Evolutionary conservation across 2,888 invertebrate species (phyloP).

Genomic region (Lydus trimaculatus): DNA sequence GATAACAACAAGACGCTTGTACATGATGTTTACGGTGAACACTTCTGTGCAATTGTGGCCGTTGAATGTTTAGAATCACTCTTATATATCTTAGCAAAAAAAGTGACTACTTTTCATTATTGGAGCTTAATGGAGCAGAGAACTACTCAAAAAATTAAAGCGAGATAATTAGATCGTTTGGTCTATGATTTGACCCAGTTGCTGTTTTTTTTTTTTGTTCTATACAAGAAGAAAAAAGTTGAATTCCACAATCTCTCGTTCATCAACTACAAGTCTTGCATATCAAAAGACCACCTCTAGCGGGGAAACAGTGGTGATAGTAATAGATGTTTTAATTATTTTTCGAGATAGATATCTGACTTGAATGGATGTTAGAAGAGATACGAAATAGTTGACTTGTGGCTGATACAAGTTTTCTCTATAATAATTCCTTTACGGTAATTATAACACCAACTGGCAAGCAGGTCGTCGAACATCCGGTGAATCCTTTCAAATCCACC

Average conservation of each 20-base stretch:
- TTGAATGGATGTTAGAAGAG: slow-evolving; percentile 56
- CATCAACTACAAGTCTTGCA: slow-evolving; percentile 34
- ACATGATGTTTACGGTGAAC: slow-evolving; percentile 49
- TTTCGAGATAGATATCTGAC: slow-evolving; percentile 51
- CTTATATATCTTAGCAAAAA: slow-evolving; percentile 34
- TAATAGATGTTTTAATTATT: no score
- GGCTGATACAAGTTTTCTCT: background rate
- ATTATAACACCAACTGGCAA: slow-evolving; percentile 19
- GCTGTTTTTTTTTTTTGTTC: background rate
- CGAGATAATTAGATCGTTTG: slow-evolving; percentile 50
- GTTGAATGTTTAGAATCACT: slow-evolving; percentile 10
- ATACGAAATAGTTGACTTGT: slow-evolving; percentile 28
- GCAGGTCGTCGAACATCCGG: slow-evolving; percentile 26
- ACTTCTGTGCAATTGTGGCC: slow-evolving; percentile 40
- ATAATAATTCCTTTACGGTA: slow-evolving; percentile 23
- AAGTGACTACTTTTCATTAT: slow-evolving; percentile 46
- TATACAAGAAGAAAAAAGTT: background rate
- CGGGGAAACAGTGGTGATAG: no score
- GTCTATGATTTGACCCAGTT: slow-evolving; percentile 51
- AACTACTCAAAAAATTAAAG: slow-evolving; percentile 50
- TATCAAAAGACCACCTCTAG: slow-evolving; percentile 13
- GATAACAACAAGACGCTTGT: slow-evolving; percentile 49
- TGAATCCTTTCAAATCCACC: slow-evolving; percentile 17
- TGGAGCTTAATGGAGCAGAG: slow-evolving; percentile 60
- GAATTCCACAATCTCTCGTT: slow-evolving; percentile 29